Evolutionary conservation across 2,113 vertebrate genomes (phyloP).

Genomic region (Scortum barcoo): DNA sequence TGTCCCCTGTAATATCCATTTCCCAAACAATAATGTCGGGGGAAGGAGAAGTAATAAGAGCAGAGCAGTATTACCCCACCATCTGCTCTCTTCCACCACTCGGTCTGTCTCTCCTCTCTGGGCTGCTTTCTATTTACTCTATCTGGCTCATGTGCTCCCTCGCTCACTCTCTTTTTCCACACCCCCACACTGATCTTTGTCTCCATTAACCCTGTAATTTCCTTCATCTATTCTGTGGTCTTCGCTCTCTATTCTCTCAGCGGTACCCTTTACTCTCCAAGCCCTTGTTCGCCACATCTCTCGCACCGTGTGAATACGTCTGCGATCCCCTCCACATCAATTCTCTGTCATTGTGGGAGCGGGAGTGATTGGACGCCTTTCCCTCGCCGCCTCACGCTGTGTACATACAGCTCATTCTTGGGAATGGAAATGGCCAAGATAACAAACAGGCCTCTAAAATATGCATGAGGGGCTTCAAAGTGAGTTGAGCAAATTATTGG

Average conservation of each 20-base stretch:
- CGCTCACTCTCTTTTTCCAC: slow-evolving; percentile 31
- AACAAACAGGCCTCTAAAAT: slow-evolving; percentile 9
- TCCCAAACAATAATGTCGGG: slow-evolving; percentile 75
- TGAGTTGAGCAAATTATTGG: not conserved
- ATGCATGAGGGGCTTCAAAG: slow-evolving; percentile 7
- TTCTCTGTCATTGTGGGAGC: slow-evolving; percentile 10
- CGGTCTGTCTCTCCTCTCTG: slow-evolving; percentile 51
- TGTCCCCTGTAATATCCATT: slow-evolving; percentile 76
- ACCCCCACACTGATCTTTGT: slow-evolving; percentile 3
- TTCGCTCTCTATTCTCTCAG: not conserved
- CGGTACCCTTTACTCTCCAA: not conserved
- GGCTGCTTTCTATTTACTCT: slow-evolving; percentile 51
- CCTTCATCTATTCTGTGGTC: not conserved
- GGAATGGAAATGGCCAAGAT: slow-evolving; percentile 1
- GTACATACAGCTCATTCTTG: not conserved
- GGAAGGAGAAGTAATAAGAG: slow-evolving; percentile 70
- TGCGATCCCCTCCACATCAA: slow-evolving; percentile 29
- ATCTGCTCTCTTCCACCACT: slow-evolving; percentile 64
- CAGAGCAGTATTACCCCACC: slow-evolving; percentile 70
- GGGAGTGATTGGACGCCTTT: not conserved
- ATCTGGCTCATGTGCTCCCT: slow-evolving; percentile 40
- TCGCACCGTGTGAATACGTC: slow-evolving; percentile 2
- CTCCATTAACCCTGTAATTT: slow-evolving; percentile 36
- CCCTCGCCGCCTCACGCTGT: not conserved
- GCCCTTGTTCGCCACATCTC: not conserved